phyloP scores from a whole-genome alignment of 2,888 invertebrate species.

The Drosophila parthenogenetica region DNA sequence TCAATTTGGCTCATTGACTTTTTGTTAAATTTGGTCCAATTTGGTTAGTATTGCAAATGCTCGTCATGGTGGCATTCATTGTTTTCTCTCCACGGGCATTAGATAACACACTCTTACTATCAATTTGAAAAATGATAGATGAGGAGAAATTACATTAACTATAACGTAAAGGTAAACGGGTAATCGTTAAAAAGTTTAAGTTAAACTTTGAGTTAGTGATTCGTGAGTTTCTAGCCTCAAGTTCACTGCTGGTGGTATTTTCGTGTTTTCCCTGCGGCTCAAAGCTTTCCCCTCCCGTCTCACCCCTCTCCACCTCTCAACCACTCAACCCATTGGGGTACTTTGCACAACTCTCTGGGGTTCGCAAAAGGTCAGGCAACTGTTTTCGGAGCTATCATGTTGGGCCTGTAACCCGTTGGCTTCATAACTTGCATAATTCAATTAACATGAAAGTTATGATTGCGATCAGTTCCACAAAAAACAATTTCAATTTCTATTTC shows the following conservation, averaged over 20 bases:
- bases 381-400: slow-evolving; percentile 32
- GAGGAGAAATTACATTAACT: slow-evolving; percentile 43
- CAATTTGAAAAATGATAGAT: slow-evolving; percentile 44
- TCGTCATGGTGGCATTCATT: slow-evolving; percentile 17
- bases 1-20: slow-evolving; percentile 41
- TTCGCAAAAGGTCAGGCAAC: slow-evolving; percentile 67
- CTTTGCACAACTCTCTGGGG: slow-evolving; percentile 58
- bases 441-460: slow-evolving; percentile 54
- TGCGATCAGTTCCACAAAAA: slow-evolving; percentile 35
- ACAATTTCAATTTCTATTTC: slow-evolving; percentile 3
- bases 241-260: slow-evolving; percentile 65
- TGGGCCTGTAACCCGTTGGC: slow-evolving; percentile 58
- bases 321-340: slow-evolving; percentile 38
- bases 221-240: slow-evolving; percentile 59
- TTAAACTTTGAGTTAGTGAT: slow-evolving; percentile 4
- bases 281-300: no score
- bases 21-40: slow-evolving; percentile 22
- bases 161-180: neutral
- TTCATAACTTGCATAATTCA: slow-evolving; percentile 67
- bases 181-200: neutral
- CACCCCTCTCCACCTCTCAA: no score
- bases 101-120: slow-evolving; percentile 49
- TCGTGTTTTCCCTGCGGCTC: slow-evolving; percentile 28
- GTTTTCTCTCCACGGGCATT: slow-evolving; percentile 41
- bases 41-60: slow-evolving; percentile 7